Evolutionary conservation across 2,888 invertebrate genomes (phyloP).

Genomic region (Uloborus plumipes): DNA sequence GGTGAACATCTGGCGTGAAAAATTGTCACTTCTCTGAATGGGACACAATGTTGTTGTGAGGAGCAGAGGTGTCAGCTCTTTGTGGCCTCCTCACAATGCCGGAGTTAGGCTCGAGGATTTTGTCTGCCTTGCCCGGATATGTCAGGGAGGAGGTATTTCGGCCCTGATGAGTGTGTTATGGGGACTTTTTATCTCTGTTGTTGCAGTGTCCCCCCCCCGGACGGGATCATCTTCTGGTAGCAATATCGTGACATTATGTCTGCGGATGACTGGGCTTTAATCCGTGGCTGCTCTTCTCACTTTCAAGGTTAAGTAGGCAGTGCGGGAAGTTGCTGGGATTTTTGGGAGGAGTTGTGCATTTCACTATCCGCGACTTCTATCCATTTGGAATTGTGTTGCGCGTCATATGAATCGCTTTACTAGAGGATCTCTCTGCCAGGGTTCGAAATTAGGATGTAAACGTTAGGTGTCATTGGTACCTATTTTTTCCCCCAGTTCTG

Average conservation of each 20-base stretch:
- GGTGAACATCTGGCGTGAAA: conserved; percentile 63
- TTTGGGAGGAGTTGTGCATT: no score
- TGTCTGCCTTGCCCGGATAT: conserved; percentile 45
- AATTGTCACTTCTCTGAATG: conserved; percentile 61
- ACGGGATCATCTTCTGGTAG: no score
- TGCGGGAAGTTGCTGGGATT: conserved; percentile 6
- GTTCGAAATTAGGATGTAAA: no score
- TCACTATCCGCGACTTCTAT: no score
- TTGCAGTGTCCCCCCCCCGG: not conserved
- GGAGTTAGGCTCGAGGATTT: conserved; percentile 48
- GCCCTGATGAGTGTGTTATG: conserved; percentile 60
- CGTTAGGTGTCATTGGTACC: no score
- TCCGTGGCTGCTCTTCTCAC: conserved; percentile 21
- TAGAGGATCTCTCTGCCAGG: no score
- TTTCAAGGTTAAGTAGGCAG: conserved; percentile 16
- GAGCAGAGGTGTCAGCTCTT: conserved; percentile 56
- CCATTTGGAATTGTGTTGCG: no score
- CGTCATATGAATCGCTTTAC: no score
- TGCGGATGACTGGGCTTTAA: conserved; percentile 20
- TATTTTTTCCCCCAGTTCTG: no score
- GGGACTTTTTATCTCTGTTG: conserved; percentile 48
- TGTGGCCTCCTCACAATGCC: conserved; percentile 31
- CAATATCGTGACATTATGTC: no score
- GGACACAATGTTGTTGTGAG: conserved; percentile 52
- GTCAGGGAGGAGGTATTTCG: conserved; percentile 59